phyloP scores from a whole-genome alignment of 1,140 invertebrate genomes.

The Nixonia krombeini region DNA sequence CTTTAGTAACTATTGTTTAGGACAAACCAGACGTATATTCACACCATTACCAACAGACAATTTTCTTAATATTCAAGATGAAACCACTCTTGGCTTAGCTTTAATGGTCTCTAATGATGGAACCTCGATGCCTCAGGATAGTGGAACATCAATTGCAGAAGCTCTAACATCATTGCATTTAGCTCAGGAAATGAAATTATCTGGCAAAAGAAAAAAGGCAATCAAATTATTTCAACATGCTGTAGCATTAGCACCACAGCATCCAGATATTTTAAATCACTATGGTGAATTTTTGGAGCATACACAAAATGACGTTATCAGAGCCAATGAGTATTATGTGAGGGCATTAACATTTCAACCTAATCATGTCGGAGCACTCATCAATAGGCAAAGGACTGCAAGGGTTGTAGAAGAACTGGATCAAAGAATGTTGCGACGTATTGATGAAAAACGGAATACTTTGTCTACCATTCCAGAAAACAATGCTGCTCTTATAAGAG shows the following conservation, averaged over 20 bases:
- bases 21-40: constrained; percentile 43
- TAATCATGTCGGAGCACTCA: constrained; percentile 83
- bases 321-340: constrained; percentile 86
- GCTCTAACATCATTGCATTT: constrained; percentile 86
- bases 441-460: constrained; percentile 89
- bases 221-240: constrained; percentile 92
- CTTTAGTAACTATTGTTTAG: constrained; percentile 43
- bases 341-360: constrained; percentile 88
- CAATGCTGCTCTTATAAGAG: constrained; percentile 83
- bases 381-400: constrained; percentile 86
- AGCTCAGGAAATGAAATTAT: constrained; percentile 85
- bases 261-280: constrained; percentile 92
- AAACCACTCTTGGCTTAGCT: constrained; percentile 51
- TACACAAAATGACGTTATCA: constrained; percentile 86
- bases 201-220: constrained; percentile 89
- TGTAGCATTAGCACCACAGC: constrained; percentile 88
- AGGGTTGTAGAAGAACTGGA: constrained; percentile 94
- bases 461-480: constrained; percentile 86
- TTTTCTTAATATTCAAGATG: constrained; percentile 59
- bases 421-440: constrained; percentile 80
- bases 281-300: constrained; percentile 96
- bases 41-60: constrained; percentile 55
- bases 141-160: constrained; percentile 75
- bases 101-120: constrained; percentile 21
- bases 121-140: constrained; percentile 37